Evolutionary conservation across 2,113 vertebrate genomes (phyloP).

Genomic region (Cyprinodon tularosa): DNA sequence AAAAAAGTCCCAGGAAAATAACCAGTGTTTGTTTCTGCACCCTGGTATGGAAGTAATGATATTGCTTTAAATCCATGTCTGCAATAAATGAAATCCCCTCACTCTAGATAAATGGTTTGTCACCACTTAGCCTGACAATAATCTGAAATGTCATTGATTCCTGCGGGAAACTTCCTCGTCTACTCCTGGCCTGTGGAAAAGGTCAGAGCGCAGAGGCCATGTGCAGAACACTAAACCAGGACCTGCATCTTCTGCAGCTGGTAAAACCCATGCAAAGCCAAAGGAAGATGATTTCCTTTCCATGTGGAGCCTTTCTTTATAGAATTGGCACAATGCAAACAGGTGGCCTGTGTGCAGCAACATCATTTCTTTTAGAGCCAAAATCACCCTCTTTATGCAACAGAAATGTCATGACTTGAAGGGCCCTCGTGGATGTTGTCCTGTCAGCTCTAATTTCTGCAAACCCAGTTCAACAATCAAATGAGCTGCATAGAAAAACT

Average conservation of each 20-base stretch:
- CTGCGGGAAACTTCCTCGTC: slow-evolving; percentile 22
- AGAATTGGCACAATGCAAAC: slow-evolving; percentile 33
- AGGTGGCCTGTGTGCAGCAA: slow-evolving; percentile 22
- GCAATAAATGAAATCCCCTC: slow-evolving; percentile 3
- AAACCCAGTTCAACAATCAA: slow-evolving; percentile 29
- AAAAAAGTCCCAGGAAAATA: too few species aligned
- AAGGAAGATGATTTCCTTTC: background rate
- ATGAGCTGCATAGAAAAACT: slow-evolving; percentile 17
- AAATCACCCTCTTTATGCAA: slow-evolving; percentile 21
- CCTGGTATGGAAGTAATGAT: background rate
- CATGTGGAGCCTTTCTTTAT: slow-evolving; percentile 3
- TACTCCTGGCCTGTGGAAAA: slow-evolving; percentile 18
- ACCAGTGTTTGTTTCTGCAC: background rate
- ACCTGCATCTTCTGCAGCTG: slow-evolving; percentile 8
- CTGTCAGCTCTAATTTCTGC: slow-evolving; percentile 20
- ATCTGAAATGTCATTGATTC: slow-evolving; percentile 49
- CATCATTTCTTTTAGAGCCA: background rate
- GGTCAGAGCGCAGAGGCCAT: slow-evolving; percentile 40
- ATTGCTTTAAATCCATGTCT: background rate
- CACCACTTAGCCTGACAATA: slow-evolving; percentile 27
- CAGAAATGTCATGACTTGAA: slow-evolving; percentile 31
- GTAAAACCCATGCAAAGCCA: background rate
- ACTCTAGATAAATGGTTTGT: slow-evolving; percentile 16
- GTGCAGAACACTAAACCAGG: slow-evolving; percentile 3
- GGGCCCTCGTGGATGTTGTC: slow-evolving; percentile 1